phyloP scores from a whole-genome alignment of 2,113 vertebrate species.

The Opisthocomus hoazin region DNA sequence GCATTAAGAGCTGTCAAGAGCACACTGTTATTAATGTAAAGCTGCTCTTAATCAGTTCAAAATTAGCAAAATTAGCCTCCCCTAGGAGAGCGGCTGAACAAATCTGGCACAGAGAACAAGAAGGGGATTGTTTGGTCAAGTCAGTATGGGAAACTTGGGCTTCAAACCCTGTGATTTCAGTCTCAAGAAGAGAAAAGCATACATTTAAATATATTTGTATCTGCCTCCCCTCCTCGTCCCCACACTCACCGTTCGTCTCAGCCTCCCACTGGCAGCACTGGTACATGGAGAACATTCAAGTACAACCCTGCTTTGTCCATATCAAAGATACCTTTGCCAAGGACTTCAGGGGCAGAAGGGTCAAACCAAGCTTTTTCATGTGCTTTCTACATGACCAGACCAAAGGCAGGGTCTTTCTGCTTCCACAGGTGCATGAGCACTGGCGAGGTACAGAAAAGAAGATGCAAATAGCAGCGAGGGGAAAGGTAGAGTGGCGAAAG shows the following conservation, averaged over 20 bases:
- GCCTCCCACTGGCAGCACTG: neutral
- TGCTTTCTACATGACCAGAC: neutral
- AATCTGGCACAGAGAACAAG: neutral
- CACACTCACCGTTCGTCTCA: neutral
- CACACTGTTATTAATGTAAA: neutral
- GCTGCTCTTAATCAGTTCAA: neutral
- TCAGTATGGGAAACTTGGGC: neutral
- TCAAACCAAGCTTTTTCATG: neutral
- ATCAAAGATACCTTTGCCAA: neutral
- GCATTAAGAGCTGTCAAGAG: neutral
- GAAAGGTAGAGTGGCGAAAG: neutral
- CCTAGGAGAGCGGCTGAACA: neutral
- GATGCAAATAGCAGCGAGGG: rapidly evolving
- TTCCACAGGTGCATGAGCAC: neutral
- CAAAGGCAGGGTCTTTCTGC: neutral
- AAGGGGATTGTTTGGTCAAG: neutral
- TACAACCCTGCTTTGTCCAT: rapidly evolving
- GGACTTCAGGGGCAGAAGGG: neutral
- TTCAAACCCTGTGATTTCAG: neutral
- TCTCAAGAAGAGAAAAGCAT: neutral
- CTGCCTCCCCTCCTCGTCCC: neutral
- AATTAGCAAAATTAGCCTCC: neutral
- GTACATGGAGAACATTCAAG: neutral
- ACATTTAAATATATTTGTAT: neutral
- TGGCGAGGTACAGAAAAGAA: neutral